Evolutionary conservation across 2,113 vertebrate species (phyloP).

Genomic region (Amazona guildingii): DNA sequence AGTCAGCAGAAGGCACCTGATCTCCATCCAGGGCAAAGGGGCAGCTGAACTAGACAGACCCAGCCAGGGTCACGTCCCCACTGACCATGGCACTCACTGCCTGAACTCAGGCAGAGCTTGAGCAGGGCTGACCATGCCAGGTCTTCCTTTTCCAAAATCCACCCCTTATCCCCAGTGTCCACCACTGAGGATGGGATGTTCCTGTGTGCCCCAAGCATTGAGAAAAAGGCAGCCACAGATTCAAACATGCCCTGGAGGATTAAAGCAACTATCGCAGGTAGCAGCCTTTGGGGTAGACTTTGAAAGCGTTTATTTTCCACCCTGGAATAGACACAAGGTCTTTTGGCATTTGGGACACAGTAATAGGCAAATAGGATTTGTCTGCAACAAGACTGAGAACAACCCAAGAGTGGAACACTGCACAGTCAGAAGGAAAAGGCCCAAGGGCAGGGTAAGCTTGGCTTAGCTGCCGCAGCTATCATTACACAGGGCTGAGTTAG

Average conservation of each 20-base stretch:
- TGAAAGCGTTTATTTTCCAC: not conserved
- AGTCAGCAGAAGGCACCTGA: not conserved
- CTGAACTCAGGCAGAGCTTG: not conserved
- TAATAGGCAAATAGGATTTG: not conserved
- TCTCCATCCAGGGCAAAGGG: not conserved
- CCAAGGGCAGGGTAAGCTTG: not conserved
- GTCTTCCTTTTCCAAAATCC: not conserved
- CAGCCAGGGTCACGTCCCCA: not conserved
- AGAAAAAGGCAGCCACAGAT: not conserved
- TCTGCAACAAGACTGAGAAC: not conserved
- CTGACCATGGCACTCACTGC: fast-evolving
- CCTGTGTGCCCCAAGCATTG: not conserved
- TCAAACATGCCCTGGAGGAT: not conserved
- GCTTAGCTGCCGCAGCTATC: not conserved
- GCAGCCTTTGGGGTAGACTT: not conserved
- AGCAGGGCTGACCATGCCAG: not conserved
- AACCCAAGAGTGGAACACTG: not conserved
- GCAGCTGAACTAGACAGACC: fast-evolving
- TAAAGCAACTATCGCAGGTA: not conserved
- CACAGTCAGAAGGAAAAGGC: not conserved
- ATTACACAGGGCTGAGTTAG: not conserved
- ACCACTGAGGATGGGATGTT: too few relatives aligned
- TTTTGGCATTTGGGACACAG: not conserved
- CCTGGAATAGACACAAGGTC: not conserved
- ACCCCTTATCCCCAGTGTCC: not conserved